Evolutionary conservation across 1,140 invertebrate genomes (phyloP), one percentile per base, ranked within the genome.

Genomic region (Pemphigus obesinymphae): DNA sequence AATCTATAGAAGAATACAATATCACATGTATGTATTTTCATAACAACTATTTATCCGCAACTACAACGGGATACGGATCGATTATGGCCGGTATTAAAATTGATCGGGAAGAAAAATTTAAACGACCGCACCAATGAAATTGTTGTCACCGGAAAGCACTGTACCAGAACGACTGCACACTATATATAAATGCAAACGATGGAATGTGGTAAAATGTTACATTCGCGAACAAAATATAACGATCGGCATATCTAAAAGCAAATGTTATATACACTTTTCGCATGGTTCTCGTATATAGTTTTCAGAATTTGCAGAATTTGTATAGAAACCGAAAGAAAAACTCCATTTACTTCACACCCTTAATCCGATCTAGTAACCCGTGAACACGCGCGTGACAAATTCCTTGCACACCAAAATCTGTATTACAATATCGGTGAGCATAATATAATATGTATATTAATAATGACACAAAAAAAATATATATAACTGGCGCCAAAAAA

Each of bases 381-480:
- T 37, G 53, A 78, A 53, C 75, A 78, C 75, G 75, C 53, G 75
- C 75, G 53, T 55, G 50, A 78, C 75, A 58, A 78, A 78, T 78
- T 78, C 75, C 34, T 29, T 17, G 37, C 40, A 70, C 68, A n/a
- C 40, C 23, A 23, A 70, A 70, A 43, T 70, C 68, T 37, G 37
- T 70, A 45, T 70, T 45, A 70, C 23, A 70, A 70, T 70, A 70
- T 70, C 23, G 40, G 37, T 43, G 68, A 43, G 20, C 45, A 70
- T n/a, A n/a, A n/a, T n/a, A n/a, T n/a, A n/a, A n/a, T n/a, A 70
- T 45, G 37, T 70, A 45, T 26, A 70, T 45, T 45, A 26, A 70
- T 45, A 70, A 45, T 45, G 37, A 70, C 26, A 70, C 37, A n/a
- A n/a, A n/a, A n/a, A n/a, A n/a, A n/a, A 68, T 40, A 70, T 13